These are phyloP conservation scores for Mugil cephalus DNA, from an alignment of 2,113 vertebrate species.

Conservation along the genomic window DNA sequence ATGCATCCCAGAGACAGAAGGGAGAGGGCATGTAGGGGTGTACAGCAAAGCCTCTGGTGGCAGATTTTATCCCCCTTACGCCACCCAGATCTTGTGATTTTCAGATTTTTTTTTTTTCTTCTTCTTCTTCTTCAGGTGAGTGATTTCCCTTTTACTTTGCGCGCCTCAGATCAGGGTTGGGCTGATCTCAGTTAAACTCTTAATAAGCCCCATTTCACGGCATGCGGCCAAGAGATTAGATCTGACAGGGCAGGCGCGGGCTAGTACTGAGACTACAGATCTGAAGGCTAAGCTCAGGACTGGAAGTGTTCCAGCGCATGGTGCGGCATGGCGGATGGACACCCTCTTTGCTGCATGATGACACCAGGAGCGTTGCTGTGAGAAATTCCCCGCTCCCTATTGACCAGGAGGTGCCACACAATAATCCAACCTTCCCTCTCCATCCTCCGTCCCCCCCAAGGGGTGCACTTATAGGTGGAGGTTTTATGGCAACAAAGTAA, in stretches of 20 bases:
- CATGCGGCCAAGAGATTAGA: slow-evolving; percentile 76
- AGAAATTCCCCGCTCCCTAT: slow-evolving; percentile 31
- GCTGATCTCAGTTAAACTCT: slow-evolving; percentile 77
- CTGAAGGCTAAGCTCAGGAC: slow-evolving; percentile 70
- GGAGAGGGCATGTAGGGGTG: slow-evolving; percentile 24
- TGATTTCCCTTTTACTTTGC: slow-evolving; percentile 43
- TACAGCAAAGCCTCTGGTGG: slow-evolving; percentile 58
- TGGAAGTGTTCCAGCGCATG: slow-evolving; percentile 69
- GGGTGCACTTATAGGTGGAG: slow-evolving; percentile 1
- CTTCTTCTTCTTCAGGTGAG: slow-evolving; percentile 66
- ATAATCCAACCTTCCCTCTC: slow-evolving; percentile 22
- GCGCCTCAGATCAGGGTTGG: slow-evolving; percentile 52
- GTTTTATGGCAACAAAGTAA: slow-evolving; percentile 6
- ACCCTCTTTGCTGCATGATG: slow-evolving; percentile 29
- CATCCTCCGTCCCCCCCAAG: not conserved
- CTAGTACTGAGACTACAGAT: slow-evolving; percentile 71
- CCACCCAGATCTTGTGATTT: slow-evolving; percentile 64
- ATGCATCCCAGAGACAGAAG: slow-evolving; percentile 62
- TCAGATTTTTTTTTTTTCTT: slow-evolving; percentile 21
- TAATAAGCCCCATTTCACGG: slow-evolving; percentile 81
- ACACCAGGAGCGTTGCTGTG: slow-evolving; percentile 35
- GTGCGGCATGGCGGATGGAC: slow-evolving; percentile 42
- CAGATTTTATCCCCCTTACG: slow-evolving; percentile 41
- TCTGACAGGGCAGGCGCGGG: slow-evolving; percentile 74
- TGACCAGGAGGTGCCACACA: slow-evolving; percentile 12